Evolutionary conservation across 1,140 invertebrate genomes (phyloP).

Genomic region (Philopotamus ludificatus): DNA sequence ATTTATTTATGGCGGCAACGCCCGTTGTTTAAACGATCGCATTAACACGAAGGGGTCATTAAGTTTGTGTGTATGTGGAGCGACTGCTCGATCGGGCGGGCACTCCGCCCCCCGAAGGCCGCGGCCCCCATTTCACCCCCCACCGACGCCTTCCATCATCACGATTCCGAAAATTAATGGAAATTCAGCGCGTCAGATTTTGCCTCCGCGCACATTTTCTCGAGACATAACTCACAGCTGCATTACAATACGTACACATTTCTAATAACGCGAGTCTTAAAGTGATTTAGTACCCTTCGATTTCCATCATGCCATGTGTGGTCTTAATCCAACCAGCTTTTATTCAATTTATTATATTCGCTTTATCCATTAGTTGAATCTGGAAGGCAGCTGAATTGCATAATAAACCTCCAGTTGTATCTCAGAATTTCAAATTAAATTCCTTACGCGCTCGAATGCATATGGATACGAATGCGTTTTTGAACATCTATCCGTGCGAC

Average conservation of each 20-base stretch:
- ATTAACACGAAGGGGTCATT: not conserved
- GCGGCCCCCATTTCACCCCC: not conserved
- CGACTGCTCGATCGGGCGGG: conserved; percentile 14
- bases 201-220: not conserved
- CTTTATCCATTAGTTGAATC: not conserved
- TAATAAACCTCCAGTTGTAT: not conserved
- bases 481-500: not conserved
- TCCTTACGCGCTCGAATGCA: not conserved
- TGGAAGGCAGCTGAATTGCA: not conserved
- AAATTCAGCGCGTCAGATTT: not conserved
- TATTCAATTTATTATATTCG: not conserved
- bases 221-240: not conserved
- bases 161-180: conserved; percentile 14
- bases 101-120: conserved; percentile 9
- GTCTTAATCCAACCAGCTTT: not conserved
- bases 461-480: not conserved
- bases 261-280: not conserved
- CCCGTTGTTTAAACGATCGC: not conserved
- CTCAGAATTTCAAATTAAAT: not conserved
- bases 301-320: not conserved
- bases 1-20: not conserved
- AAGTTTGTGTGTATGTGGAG: not conserved
- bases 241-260: not conserved
- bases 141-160: conserved; percentile 17
- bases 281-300: not conserved